Conservation (phyloP, 2,797 vertebrate genomes). For the Microctenopoma lineatum region DNA sequence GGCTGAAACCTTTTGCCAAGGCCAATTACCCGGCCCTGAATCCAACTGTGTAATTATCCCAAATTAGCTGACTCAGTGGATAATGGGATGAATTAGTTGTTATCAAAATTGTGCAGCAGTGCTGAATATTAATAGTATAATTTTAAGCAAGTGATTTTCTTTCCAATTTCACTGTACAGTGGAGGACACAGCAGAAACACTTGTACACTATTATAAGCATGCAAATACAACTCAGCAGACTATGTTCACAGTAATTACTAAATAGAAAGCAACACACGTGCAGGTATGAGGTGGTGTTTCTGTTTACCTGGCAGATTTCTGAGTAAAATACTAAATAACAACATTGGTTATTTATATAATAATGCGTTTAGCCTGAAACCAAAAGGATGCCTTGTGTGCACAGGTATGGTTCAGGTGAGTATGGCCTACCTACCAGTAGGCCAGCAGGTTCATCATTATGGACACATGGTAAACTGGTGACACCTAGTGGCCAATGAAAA, state of each 20-base stretch:
- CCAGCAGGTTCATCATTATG: too few species aligned
- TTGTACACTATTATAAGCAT: not conserved
- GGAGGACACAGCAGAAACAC: slow-evolving; percentile 24
- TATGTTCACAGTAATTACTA: not conserved
- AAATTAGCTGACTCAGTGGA: slow-evolving; percentile 68
- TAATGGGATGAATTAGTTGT: slow-evolving; percentile 64
- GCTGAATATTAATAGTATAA: slow-evolving; percentile 51
- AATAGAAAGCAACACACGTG: not conserved
- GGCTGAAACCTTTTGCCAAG: slow-evolving; percentile 54
- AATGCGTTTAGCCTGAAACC: too few species aligned
- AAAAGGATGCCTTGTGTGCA: too few species aligned
- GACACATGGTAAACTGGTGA: too few species aligned
- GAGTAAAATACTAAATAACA: too few species aligned
- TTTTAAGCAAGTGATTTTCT: slow-evolving; percentile 48
- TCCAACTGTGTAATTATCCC: slow-evolving; percentile 58
- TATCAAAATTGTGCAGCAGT: slow-evolving; percentile 60
- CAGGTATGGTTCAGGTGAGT: too few species aligned
- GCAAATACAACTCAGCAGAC: not conserved
- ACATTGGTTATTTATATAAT: too few species aligned
- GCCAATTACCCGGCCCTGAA: slow-evolving; percentile 56
- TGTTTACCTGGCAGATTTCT: too few species aligned
- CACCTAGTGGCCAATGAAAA: too few species aligned
- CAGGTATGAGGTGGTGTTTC: too few species aligned
- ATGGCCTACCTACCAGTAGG: too few species aligned
- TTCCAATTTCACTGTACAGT: slow-evolving; percentile 34